Conservation (phyloP, 2,888 invertebrate species). For the Cheilosia scutellata region DNA sequence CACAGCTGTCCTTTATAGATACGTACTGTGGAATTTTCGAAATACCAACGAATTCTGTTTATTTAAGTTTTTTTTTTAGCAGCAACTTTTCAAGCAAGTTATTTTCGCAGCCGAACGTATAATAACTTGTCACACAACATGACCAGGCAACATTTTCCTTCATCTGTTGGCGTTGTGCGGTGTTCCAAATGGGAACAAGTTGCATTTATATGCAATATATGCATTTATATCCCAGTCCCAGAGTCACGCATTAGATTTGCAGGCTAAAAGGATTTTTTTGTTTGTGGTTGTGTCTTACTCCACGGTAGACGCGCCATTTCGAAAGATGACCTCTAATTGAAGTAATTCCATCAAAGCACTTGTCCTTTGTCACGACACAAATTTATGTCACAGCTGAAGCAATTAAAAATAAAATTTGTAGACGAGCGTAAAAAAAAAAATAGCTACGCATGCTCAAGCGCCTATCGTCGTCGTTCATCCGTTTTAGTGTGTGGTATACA, state of each 20-base stretch:
- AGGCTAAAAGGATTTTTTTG: slow-evolving; percentile 45
- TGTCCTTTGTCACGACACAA: slow-evolving; percentile 50
- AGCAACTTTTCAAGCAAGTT: slow-evolving; percentile 69
- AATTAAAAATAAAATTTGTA: slow-evolving; percentile 55
- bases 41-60: slow-evolving; percentile 64
- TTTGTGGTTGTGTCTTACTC: background rate
- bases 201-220: slow-evolving; percentile 43
- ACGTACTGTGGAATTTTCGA: slow-evolving; percentile 66
- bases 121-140: slow-evolving; percentile 75
- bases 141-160: slow-evolving; percentile 69
- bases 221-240: slow-evolving; percentile 40
- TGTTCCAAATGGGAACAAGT: slow-evolving; percentile 36
- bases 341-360: slow-evolving; percentile 40
- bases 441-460: slow-evolving; percentile 69
- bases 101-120: slow-evolving; percentile 51
- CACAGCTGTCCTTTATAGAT: slow-evolving; percentile 68
- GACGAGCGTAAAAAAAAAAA: slow-evolving; percentile 21
- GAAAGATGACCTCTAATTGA: slow-evolving; percentile 52
- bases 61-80: slow-evolving; percentile 28
- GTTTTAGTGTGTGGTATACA: slow-evolving; percentile 51
- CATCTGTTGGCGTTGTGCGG: slow-evolving; percentile 42
- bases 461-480: slow-evolving; percentile 53
- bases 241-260: slow-evolving; percentile 29
- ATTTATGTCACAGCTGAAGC: slow-evolving; percentile 51
- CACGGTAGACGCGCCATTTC: background rate